A percentile compares a stretch with the other conserved stretches of the same genome.
phyloP scores from a whole-genome alignment of 2,113 vertebrate species.

The Mesocricetus auratus region DNA sequence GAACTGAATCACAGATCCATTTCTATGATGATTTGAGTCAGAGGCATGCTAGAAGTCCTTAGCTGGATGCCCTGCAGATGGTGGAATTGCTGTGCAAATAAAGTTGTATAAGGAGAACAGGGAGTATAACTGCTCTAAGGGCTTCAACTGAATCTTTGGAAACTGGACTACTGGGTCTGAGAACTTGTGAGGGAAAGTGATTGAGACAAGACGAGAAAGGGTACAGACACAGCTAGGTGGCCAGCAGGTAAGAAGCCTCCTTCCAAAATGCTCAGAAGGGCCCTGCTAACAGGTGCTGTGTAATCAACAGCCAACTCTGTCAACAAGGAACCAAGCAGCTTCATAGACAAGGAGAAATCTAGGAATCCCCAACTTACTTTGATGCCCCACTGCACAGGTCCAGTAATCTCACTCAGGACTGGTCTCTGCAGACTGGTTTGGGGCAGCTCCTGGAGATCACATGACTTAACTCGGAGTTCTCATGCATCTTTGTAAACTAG shows the following conservation, averaged over 20 bases:
- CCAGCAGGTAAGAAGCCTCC: background rate
- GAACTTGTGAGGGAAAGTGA: background rate
- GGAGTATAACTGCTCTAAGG: background rate
- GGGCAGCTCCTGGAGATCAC: background rate
- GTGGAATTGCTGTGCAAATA: background rate
- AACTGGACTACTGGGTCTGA: background rate
- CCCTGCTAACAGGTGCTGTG: constrained; percentile 5
- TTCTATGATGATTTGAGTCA: constrained; percentile 55
- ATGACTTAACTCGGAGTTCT: background rate
- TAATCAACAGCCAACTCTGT: background rate
- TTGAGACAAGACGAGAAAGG: constrained; percentile 15
- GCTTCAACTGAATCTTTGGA: background rate
- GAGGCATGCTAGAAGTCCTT: background rate
- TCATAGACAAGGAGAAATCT: background rate
- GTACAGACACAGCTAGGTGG: background rate
- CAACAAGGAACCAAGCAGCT: constrained; percentile 5
- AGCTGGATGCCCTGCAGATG: background rate
- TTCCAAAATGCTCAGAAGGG: constrained; percentile 45
- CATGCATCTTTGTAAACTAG: constrained; percentile 10
- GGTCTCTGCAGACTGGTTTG: background rate
- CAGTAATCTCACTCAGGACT: background rate
- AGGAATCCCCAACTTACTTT: background rate
- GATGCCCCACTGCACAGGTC: background rate
- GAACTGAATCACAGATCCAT: constrained; percentile 61
- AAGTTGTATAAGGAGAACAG: background rate